phyloP scores from a whole-genome alignment of 2,888 invertebrate species.

The Orthonychiurus folsomi region DNA sequence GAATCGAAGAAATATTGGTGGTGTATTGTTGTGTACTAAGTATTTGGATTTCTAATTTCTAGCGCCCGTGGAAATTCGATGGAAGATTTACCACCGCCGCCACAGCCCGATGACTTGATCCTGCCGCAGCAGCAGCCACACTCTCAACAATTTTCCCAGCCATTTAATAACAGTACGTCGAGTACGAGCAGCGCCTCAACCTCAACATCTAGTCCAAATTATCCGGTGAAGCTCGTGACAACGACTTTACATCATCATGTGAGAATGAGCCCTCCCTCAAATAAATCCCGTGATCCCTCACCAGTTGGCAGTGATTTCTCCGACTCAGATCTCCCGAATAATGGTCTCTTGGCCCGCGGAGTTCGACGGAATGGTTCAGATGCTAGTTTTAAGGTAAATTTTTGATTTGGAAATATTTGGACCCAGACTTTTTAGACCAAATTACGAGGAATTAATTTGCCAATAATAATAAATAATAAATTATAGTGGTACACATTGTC shows the following conservation, averaged over 20 bases:
- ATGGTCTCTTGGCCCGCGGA: slow-evolving; percentile 29
- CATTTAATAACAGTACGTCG: neutral
- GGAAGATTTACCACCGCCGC: slow-evolving; percentile 11
- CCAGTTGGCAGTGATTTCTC: slow-evolving; percentile 33
- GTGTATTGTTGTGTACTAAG: neutral
- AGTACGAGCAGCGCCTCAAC: slow-evolving; percentile 38
- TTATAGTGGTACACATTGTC: too few relatives aligned
- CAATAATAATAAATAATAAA: too few relatives aligned
- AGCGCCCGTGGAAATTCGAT: neutral
- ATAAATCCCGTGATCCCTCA: slow-evolving; percentile 32
- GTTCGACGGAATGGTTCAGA: slow-evolving; percentile 62
- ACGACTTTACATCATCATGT: slow-evolving; percentile 15
- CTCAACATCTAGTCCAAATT: slow-evolving; percentile 32
- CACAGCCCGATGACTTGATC: slow-evolving; percentile 10
- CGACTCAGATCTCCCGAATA: slow-evolving; percentile 28
- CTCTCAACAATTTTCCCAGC: neutral
- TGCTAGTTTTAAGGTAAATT: slow-evolving; percentile 67
- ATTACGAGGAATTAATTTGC: too few relatives aligned
- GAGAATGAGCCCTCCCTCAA: slow-evolving; percentile 21
- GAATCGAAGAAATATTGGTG: neutral
- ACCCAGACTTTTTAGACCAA: too few relatives aligned
- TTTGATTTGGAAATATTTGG: slow-evolving; percentile 2
- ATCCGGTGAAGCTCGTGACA: slow-evolving; percentile 18
- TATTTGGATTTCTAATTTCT: slow-evolving; percentile 3
- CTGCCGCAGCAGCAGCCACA: neutral